Evolutionary conservation across 2,797 vertebrate species (phyloP).

Genomic region (Menidia menidia): DNA sequence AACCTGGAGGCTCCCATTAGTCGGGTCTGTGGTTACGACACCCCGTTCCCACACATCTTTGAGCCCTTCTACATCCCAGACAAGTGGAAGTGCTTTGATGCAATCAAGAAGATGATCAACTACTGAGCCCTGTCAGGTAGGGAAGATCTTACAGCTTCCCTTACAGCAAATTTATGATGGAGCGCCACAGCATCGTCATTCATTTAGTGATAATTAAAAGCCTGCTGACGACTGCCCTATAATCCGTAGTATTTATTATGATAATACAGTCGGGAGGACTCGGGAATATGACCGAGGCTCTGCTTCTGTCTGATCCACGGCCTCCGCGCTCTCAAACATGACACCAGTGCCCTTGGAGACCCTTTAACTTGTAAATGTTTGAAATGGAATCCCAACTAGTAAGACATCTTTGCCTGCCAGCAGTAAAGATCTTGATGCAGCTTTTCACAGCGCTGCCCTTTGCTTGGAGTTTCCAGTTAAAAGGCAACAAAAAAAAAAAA

Average conservation of each 20-base stretch:
- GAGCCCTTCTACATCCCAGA: constrained; percentile 99
- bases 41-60: constrained; percentile 97
- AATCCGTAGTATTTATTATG: constrained; percentile 36
- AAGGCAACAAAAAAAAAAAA: too few relatives aligned
- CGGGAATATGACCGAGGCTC: constrained; percentile 2
- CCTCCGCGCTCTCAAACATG: too few relatives aligned
- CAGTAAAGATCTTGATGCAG: too few relatives aligned
- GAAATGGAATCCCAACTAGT: too few relatives aligned
- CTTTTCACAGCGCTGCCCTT: too few relatives aligned
- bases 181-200: constrained; percentile 24
- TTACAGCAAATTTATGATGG: constrained; percentile 15
- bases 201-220: constrained; percentile 13
- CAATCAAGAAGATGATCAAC: constrained; percentile 95
- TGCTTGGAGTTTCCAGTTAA: too few relatives aligned
- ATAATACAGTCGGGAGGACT: constrained; percentile 10
- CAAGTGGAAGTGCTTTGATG: constrained; percentile 99
- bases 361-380: too few relatives aligned
- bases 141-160: neutral
- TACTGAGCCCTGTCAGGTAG: constrained; percentile 84
- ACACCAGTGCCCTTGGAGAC: too few relatives aligned
- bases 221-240: constrained; percentile 11
- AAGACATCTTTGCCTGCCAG: too few relatives aligned
- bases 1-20: constrained; percentile 96
- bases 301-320: too few relatives aligned
- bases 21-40: constrained; percentile 97